Percentiles rank a stretch among this genome's conserved stretches.
phyloP scores from a whole-genome alignment of 2,113 vertebrate genomes.

The Rhizomys pruinosus region DNA sequence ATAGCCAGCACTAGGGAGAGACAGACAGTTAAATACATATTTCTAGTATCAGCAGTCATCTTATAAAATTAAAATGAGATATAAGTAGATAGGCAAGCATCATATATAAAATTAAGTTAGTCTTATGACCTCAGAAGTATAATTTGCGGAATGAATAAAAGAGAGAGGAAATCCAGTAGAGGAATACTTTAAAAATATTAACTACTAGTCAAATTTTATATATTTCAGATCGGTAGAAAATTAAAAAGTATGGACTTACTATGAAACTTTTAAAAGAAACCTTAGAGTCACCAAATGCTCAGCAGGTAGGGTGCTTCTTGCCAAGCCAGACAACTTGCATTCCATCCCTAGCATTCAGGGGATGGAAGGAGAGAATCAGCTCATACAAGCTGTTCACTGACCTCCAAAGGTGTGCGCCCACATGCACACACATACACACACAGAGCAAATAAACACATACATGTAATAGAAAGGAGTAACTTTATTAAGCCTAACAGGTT shows the following conservation, averaged over 20 bases:
- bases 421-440: background rate
- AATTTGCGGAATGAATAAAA: background rate
- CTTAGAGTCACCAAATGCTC: background rate
- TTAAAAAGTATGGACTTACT: background rate
- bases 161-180: background rate
- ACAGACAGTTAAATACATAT: background rate
- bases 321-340: too few relatives aligned
- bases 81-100: background rate
- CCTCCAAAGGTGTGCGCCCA: too few relatives aligned
- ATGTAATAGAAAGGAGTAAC: background rate
- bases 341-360: background rate
- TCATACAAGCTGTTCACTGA: too few relatives aligned
- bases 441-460: too few relatives aligned
- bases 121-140: background rate
- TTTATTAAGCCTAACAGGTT: background rate
- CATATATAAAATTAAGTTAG: background rate
- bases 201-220: slow-evolving; percentile 3
- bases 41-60: background rate
- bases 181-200: slow-evolving; percentile 47
- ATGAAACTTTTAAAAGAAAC: slow-evolving; percentile 51
- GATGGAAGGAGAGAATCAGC: too few relatives aligned
- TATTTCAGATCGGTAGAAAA: background rate
- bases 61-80: background rate
- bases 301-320: background rate
- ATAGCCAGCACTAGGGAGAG: background rate